phyloP scores from a whole-genome alignment of 2,888 invertebrate species.

The Stenolophus ochropezus region DNA sequence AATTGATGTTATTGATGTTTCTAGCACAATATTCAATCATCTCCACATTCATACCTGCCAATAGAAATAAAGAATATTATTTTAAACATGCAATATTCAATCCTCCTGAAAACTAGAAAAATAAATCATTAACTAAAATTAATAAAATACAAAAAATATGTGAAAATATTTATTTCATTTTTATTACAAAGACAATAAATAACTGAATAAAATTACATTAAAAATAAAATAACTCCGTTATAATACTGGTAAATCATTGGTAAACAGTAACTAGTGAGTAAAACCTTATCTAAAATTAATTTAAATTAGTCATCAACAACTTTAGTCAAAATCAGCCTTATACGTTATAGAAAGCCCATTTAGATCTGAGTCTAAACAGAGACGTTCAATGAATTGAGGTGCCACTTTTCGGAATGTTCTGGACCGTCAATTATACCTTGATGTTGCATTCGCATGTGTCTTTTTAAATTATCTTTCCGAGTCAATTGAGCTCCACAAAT shows the following conservation, averaged over 20 bases:
- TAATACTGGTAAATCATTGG: slow-evolving; percentile 15
- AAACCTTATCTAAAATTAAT: neutral
- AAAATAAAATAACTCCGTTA: slow-evolving; percentile 30
- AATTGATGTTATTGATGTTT: neutral
- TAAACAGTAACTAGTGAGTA: neutral
- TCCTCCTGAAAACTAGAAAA: neutral
- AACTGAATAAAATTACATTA: slow-evolving; percentile 44
- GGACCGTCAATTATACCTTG: neutral
- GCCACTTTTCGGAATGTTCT: neutral
- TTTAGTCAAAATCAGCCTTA: slow-evolving; percentile 20
- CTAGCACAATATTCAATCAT: neutral
- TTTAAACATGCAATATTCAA: neutral
- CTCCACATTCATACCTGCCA: no score
- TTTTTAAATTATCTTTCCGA: slow-evolving; percentile 78
- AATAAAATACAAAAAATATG: slow-evolving; percentile 9
- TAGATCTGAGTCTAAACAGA: neutral
- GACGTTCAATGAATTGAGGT: neutral
- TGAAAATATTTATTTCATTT: slow-evolving; percentile 26
- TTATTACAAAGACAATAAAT: slow-evolving; percentile 38
- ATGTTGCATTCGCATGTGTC: slow-evolving; percentile 79
- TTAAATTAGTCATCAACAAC: slow-evolving; percentile 18
- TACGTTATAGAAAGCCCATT: neutral
- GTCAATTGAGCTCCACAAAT: slow-evolving; percentile 77
- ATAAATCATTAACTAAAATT: neutral
- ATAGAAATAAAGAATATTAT: neutral